phyloP scores from a whole-genome alignment of 1,140 invertebrate genomes.

The Trichoplusia ni region DNA sequence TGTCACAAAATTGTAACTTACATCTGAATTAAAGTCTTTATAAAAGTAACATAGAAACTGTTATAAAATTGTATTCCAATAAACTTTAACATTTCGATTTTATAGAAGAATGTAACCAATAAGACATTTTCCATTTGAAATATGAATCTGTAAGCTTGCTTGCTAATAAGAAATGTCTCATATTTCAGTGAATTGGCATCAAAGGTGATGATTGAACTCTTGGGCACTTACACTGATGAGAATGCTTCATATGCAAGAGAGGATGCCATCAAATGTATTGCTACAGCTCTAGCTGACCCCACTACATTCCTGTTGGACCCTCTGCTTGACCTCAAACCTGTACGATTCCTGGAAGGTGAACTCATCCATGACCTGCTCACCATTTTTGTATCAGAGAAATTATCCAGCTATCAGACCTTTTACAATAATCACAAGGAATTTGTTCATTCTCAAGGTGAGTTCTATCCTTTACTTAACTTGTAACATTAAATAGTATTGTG shows the following conservation, averaged over 20 bases:
- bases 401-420: conserved; percentile 94
- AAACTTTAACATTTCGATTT: not conserved
- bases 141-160: too few species aligned
- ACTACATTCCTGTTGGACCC: conserved; percentile 97
- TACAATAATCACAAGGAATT: conserved; percentile 97
- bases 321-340: conserved; percentile 95
- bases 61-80: too few species aligned
- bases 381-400: conserved; percentile 97
- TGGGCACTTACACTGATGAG: conserved; percentile 97
- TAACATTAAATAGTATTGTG: not conserved
- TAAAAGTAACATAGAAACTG: too few species aligned
- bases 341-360: conserved; percentile 97
- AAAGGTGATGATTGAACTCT: conserved; percentile 97
- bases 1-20: not conserved
- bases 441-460: conserved; percentile 91
- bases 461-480: not conserved
- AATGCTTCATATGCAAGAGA: conserved; percentile 98
- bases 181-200: conserved; percentile 91
- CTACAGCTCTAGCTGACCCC: conserved; percentile 96
- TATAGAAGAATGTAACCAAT: not conserved
- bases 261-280: conserved; percentile 98
- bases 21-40: too few species aligned
- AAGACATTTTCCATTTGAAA: not conserved
- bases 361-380: conserved; percentile 97
- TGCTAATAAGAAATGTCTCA: conserved; percentile 11